Conservation (phyloP, 2,113 vertebrate genomes). For the Peromyscus maniculatus region DNA sequence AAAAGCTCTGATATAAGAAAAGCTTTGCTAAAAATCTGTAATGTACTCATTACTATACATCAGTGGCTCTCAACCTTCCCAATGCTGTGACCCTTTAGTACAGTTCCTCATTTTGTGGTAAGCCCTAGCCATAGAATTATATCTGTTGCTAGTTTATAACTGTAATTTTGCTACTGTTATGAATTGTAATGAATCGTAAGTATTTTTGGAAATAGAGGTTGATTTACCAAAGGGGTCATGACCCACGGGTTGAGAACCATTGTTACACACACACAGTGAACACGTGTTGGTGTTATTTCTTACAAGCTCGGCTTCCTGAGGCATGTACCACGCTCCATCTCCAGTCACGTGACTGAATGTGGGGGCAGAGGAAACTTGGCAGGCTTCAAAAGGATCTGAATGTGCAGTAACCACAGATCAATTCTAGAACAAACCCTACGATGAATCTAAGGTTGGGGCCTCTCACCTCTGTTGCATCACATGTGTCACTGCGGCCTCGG, state of each 20-base stretch:
- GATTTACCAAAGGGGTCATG: neutral
- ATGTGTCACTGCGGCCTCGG: fast-evolving
- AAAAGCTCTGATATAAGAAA: neutral
- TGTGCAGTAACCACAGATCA: neutral
- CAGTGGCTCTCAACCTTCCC: neutral
- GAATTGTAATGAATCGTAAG: neutral
- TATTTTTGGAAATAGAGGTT: neutral
- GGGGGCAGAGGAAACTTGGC: too few species aligned
- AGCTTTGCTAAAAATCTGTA: neutral
- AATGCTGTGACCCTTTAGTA: neutral
- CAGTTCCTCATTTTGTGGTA: neutral
- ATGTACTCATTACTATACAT: neutral
- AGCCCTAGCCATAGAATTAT: neutral
- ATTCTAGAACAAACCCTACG: neutral
- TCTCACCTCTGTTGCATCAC: too few species aligned
- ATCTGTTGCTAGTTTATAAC: neutral
- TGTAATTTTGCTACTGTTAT: neutral
- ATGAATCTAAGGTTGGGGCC: neutral
- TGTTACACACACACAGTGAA: neutral
- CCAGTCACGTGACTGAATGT: too few species aligned
- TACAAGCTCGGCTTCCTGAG: too few species aligned
- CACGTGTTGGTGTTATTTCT: neutral
- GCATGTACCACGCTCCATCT: too few species aligned
- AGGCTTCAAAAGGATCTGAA: neutral
- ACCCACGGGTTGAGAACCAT: neutral